These are phyloP conservation scores for Macrotis lagotis DNA, from an alignment of 2,113 vertebrate genomes.

Conservation along the genomic window DNA sequence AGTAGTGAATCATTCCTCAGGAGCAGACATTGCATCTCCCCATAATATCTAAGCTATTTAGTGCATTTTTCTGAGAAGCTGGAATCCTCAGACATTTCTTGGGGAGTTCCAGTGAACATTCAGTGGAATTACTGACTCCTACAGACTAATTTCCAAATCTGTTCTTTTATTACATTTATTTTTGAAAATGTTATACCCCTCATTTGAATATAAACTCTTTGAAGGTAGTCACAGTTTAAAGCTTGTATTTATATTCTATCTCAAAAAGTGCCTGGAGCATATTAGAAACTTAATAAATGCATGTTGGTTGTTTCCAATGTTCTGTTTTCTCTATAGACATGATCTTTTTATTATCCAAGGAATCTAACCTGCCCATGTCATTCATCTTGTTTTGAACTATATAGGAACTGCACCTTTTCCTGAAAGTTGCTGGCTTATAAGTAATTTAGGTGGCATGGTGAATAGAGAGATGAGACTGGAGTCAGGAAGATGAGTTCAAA, in stretches of 20 bases:
- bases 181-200: background rate
- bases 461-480: background rate
- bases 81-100: background rate
- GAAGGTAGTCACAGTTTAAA: background rate
- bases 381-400: background rate
- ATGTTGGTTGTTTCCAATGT: background rate
- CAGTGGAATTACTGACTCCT: background rate
- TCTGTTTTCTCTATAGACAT: background rate
- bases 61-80: background rate
- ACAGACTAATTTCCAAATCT: background rate
- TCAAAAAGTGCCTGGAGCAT: background rate
- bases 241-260: background rate
- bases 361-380: background rate
- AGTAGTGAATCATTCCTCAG: background rate
- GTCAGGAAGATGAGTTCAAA: background rate
- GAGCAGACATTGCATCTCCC: background rate
- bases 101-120: background rate
- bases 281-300: background rate
- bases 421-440: background rate
- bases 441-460: background rate
- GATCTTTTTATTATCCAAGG: background rate
- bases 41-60: background rate
- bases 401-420: background rate
- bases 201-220: background rate
- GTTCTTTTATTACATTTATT: background rate